A percentile compares a stretch with the other conserved stretches of the same genome.
Evolutionary conservation across 2,888 invertebrate genomes (phyloP).

Genomic region (Electrophaes corylata): DNA sequence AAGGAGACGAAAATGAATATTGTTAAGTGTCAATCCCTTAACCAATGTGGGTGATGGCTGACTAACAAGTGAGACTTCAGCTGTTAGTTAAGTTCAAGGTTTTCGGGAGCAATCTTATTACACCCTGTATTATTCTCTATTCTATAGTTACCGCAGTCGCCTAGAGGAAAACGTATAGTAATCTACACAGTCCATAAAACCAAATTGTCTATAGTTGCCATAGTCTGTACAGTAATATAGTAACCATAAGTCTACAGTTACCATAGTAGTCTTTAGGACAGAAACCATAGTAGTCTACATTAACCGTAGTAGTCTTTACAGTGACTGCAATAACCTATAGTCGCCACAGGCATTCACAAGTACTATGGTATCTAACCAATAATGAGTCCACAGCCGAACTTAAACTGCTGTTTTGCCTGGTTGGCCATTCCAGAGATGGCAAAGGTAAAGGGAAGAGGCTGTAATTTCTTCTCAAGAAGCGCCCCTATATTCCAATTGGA

Average conservation of each 20-base stretch:
- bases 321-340: background rate
- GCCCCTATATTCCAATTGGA: slow-evolving; percentile 97
- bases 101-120: too few species aligned
- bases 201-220: background rate
- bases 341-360: background rate
- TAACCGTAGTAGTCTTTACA: background rate
- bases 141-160: background rate
- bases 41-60: too few species aligned
- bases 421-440: slow-evolving; percentile 96
- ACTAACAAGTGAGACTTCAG: background rate
- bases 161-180: too few species aligned
- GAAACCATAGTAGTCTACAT: background rate
- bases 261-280: background rate
- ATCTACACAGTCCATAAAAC: background rate
- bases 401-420: slow-evolving; percentile 96
- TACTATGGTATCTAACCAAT: slow-evolving; percentile 90
- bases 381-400: slow-evolving; percentile 97
- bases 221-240: background rate
- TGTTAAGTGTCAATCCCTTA: too few species aligned
- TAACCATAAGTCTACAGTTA: background rate
- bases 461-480: slow-evolving; percentile 96
- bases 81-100: too few species aligned
- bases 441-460: slow-evolving; percentile 96
- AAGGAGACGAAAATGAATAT: too few species aligned
- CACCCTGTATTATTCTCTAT: background rate